Base-by-base conservation (phyloP, 2,113 vertebrate species). In the Macaca mulatta region DNA sequence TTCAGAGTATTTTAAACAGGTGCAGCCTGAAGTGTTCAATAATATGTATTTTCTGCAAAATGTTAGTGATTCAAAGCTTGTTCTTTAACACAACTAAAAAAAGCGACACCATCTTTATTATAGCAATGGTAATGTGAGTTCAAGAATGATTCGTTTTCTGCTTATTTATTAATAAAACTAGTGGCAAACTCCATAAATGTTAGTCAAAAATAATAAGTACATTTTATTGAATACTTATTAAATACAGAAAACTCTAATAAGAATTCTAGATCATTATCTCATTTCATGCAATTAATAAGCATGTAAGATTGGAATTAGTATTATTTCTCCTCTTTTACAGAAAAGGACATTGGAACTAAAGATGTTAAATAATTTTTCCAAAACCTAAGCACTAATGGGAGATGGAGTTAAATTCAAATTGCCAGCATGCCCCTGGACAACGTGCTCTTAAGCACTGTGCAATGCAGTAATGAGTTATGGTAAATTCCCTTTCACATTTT, bases 1-100 rank as follows among this genome's bases (percentile, higher is more conserved):
- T 95, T 52, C 50, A 43, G 96, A 92, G 84, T 93, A 97, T 97
- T 98, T 97, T 93, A 94, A 96, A 74, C 18, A 98, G 86, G 89
- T 32, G 93, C 84, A 98, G 55, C 50, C n/a, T 75, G 69, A 98
- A 95, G 97, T 89, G 79, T 94, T 96, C 72, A 40, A 48, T 80
- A 59, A 57, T 96, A 50, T 95, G 86, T 98, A 82, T 59, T 84
- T 82, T 72, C 27, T 96, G 96, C 82, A 96, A 98, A 98, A 93
- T 79, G 82, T 97, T 90, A 97, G 93, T 98, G 92, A 97, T 79
- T 0, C 22, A 89, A 75, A 84, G 92, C 85, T 96, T 45, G 32
- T 48, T 86, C 93, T 81, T 91, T 84, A 69, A 52, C 57, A 94
- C 12, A 92, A 96, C 93, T 61, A 38, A 72, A 17, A 52, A 72